Conservation (phyloP, 2,797 vertebrate species). For the Bufotes viridis region DNA sequence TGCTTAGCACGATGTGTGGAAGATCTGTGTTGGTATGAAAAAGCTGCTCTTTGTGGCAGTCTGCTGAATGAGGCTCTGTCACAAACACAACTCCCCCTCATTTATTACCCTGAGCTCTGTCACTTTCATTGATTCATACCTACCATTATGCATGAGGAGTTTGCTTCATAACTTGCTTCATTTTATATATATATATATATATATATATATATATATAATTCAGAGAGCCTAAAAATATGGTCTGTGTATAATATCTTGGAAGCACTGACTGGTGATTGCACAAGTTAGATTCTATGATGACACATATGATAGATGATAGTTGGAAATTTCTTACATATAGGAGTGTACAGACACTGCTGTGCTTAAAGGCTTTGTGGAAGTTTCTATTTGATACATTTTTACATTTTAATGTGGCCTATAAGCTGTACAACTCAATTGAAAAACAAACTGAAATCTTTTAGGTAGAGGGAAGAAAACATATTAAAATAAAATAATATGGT, state of each 20-base stretch:
- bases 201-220: not conserved
- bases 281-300: not conserved
- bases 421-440: too few species aligned
- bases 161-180: not conserved
- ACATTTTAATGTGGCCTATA: too few species aligned
- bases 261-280: not conserved
- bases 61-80: slow-evolving; percentile 6
- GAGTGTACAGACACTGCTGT: not conserved
- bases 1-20: not conserved
- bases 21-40: slow-evolving; percentile 35
- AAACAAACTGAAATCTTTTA: too few species aligned
- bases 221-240: not conserved
- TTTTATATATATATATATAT: too few species aligned
- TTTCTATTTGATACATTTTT: not conserved
- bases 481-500: too few species aligned
- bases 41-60: not conserved
- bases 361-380: not conserved
- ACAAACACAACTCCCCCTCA: not conserved
- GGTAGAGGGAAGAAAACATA: too few species aligned
- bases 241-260: not conserved
- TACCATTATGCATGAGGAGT: not conserved
- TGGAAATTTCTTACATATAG: not conserved
- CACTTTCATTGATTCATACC: slow-evolving; percentile 40
- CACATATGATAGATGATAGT: not conserved
- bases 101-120: slow-evolving; percentile 36